Evolutionary conservation across 53 echinoderm and acorn worm species (phyloP).

Genomic region (Echinometra lucunter): DNA sequence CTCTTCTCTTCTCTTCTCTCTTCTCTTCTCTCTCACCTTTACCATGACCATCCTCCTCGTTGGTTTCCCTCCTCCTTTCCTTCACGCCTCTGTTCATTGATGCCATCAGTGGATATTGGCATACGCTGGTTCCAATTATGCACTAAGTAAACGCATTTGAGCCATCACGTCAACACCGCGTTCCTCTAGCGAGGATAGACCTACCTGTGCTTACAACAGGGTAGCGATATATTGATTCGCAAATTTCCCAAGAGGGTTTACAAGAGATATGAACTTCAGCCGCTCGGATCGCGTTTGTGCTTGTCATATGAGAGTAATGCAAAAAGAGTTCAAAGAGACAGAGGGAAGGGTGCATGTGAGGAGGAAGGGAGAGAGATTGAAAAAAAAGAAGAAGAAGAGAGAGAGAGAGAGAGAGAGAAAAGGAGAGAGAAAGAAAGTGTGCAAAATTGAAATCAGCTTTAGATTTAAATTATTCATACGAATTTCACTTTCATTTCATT

Average conservation of each 20-base stretch:
- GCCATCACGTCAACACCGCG: constrained; percentile 11
- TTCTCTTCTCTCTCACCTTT: too few relatives aligned
- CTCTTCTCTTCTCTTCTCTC: background rate
- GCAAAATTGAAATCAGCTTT: too few relatives aligned
- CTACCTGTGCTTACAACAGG: background rate
- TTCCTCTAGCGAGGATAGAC: background rate
- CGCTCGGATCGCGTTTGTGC: background rate
- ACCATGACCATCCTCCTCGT: background rate
- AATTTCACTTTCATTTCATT: too few relatives aligned
- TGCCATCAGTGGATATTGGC: background rate
- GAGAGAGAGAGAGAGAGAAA: background rate
- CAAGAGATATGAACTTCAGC: background rate
- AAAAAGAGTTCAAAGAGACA: background rate
- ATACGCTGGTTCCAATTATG: background rate
- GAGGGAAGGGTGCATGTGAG: background rate
- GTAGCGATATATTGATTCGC: constrained; percentile 23
- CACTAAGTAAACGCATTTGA: constrained; percentile 12
- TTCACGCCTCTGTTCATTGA: background rate
- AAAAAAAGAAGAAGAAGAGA: background rate
- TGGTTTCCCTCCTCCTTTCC: background rate
- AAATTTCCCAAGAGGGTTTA: constrained; percentile 33
- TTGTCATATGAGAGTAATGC: background rate
- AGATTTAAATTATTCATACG: too few relatives aligned
- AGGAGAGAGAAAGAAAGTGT: too few relatives aligned
- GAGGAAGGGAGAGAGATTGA: constrained; percentile 19